Conservation (phyloP, 2,888 invertebrate species). For the Torymus aiolomorphi region DNA sequence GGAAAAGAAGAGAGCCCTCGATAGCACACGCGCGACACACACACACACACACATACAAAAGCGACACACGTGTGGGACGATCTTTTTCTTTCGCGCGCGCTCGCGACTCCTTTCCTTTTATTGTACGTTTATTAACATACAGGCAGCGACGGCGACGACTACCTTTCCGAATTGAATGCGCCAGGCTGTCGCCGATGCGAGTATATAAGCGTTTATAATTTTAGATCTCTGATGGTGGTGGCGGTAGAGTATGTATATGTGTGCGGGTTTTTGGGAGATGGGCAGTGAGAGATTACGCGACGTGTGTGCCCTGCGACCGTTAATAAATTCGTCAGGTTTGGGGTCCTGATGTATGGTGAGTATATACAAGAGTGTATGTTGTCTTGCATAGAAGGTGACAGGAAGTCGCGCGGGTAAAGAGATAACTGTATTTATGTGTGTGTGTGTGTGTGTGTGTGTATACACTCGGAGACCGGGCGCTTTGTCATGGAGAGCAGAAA, state of each 20-base stretch:
- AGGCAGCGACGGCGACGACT: not conserved
- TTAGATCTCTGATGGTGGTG: not conserved
- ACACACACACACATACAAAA: not conserved
- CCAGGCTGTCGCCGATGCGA: not conserved
- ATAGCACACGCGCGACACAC: not conserved
- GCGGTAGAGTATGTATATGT: no score
- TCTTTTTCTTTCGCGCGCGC: slow-evolving; percentile 46
- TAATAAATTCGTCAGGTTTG: slow-evolving; percentile 32
- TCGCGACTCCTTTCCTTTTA: slow-evolving; percentile 53
- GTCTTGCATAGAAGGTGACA: no score
- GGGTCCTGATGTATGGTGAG: no score
- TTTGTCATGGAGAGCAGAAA: no score
- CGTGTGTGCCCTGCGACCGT: not conserved
- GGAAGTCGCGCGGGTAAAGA: no score
- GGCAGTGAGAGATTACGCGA: not conserved
- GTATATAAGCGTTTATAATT: not conserved
- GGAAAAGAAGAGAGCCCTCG: no score
- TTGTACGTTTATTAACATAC: slow-evolving; percentile 52
- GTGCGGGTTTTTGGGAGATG: no score
- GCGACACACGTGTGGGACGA: slow-evolving; percentile 45
- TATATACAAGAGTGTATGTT: no score
- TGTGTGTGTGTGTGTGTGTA: no score
- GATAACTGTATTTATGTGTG: no score
- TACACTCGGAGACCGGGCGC: no score
- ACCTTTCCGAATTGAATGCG: not conserved